Percentiles rank a stretch among this genome's conserved stretches.
phyloP scores from a whole-genome alignment of 2,888 invertebrate genomes.

The Flexamia atlantica region DNA sequence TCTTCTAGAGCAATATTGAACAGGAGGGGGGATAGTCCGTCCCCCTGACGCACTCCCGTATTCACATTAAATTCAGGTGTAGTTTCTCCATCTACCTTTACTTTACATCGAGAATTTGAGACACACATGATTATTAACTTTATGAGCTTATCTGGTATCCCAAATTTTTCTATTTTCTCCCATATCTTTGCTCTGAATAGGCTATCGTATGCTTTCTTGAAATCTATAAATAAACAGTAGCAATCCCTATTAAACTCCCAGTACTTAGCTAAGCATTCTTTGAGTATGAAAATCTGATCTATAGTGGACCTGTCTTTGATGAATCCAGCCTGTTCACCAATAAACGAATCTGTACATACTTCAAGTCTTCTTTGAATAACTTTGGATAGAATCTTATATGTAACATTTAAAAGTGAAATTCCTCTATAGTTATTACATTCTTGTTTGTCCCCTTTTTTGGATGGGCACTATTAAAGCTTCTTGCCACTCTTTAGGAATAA shows the following conservation, averaged over 20 bases:
- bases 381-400: not conserved
- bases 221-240: not conserved
- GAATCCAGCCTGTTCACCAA: not conserved
- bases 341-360: not conserved
- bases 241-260: not conserved
- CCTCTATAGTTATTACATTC: not conserved
- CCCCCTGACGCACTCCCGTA: slow-evolving; percentile 17
- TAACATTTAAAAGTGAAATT: not conserved
- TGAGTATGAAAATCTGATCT: not conserved
- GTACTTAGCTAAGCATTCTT: not conserved
- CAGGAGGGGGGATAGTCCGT: slow-evolving; percentile 4
- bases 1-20: slow-evolving; percentile 14
- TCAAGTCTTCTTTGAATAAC: not conserved
- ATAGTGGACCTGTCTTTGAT: not conserved
- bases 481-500: not conserved
- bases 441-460: not conserved
- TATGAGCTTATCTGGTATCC: slow-evolving; percentile 20
- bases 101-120: not conserved
- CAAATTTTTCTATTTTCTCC: slow-evolving; percentile 17
- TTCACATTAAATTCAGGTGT: slow-evolving; percentile 11
- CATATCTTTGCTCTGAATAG: not conserved
- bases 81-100: slow-evolving; percentile 22
- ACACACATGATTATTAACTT: not conserved
- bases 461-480: not conserved
- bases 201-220: slow-evolving; percentile 31